Evolutionary conservation across 2,888 invertebrate species (phyloP).

Genomic region (Stenotaenia linearis): DNA sequence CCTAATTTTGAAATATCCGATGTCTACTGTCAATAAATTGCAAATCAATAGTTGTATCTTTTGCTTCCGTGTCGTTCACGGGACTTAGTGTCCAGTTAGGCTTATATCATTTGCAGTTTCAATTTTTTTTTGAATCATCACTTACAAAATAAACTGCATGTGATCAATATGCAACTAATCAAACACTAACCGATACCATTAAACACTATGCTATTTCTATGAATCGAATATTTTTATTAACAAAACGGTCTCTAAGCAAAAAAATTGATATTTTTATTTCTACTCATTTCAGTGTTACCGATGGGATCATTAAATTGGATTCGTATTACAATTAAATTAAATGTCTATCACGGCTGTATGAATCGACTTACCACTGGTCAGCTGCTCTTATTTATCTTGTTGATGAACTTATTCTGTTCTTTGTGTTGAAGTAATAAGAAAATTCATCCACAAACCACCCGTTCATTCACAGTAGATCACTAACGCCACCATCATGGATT

Average conservation of each 20-base stretch:
- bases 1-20: background rate
- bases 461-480: background rate
- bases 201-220: background rate
- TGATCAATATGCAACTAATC: background rate
- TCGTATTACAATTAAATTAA: background rate
- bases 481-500: conserved; percentile 19
- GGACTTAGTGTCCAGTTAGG: background rate
- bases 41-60: background rate
- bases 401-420: background rate
- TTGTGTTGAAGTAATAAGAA: background rate
- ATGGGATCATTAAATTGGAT: conserved; percentile 1
- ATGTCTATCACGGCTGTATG: background rate
- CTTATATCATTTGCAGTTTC: background rate
- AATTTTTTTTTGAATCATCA: background rate
- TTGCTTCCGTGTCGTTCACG: background rate
- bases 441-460: background rate
- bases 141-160: background rate
- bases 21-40: background rate
- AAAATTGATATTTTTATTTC: background rate
- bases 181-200: background rate
- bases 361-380: background rate
- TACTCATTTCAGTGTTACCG: background rate
- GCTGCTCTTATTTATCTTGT: background rate
- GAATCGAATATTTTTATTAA: background rate
- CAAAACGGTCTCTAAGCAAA: background rate